A percentile compares a stretch with the other conserved stretches of the same genome.
phyloP scores from a whole-genome alignment of 2,888 invertebrate species.

The Brachycybe producta region DNA sequence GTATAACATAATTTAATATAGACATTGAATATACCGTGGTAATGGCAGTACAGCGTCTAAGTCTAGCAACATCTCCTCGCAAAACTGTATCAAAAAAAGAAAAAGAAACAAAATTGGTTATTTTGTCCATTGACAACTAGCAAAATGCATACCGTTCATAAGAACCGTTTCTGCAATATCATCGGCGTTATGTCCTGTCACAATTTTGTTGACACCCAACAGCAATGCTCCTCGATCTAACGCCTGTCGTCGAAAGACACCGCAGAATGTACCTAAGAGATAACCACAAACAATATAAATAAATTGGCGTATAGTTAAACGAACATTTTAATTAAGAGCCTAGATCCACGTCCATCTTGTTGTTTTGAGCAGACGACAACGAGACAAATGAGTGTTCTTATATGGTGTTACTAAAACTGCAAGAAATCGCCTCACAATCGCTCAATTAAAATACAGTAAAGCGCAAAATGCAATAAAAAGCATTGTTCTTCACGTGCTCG shows the following conservation, averaged over 20 bases:
- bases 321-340: not conserved
- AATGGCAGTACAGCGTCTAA: constrained; percentile 82
- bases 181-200: constrained; percentile 88
- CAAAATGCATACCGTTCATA: constrained; percentile 73
- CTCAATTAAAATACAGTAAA: no score
- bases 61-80: constrained; percentile 86
- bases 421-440: no score
- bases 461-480: no score
- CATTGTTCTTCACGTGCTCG: no score
- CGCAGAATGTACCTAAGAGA: constrained; percentile 75
- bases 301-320: not conserved
- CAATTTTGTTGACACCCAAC: constrained; percentile 79
- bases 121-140: not conserved
- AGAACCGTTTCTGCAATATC: constrained; percentile 97
- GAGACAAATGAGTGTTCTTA: not conserved
- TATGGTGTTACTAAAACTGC: not conserved
- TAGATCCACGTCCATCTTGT: not conserved
- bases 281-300: not conserved
- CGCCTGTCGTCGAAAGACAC: constrained; percentile 90
- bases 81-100: constrained; percentile 42
- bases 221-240: constrained; percentile 84
- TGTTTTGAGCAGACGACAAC: not conserved
- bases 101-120: not conserved
- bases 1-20: constrained; percentile 8
- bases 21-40: constrained; percentile 51